Evolutionary conservation across 1,140 invertebrate species (phyloP), one percentile per base, ranked within the genome.

Genomic region (Leptopilina boulardi): DNA sequence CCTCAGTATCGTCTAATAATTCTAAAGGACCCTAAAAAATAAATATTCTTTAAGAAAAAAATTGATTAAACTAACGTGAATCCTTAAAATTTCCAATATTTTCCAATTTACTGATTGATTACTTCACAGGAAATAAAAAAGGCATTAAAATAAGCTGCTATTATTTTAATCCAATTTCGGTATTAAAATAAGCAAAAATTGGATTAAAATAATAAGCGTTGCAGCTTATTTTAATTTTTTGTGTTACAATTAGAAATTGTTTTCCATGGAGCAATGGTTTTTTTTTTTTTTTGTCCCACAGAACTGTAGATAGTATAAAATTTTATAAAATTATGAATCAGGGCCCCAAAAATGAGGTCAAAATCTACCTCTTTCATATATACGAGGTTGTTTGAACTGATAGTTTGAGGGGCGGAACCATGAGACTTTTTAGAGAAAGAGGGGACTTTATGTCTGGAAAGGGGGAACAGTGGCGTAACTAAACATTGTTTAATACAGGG

Each of bases 291-390:
- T 54, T 19, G 21, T 54, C n/a, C n/a, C n/a, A n/a, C n/a, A n/a
- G n/a, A n/a, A n/a, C n/a, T n/a, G n/a, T n/a, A n/a, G n/a, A n/a
- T n/a, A n/a, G n/a, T n/a, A 9, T 54, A 23, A 11, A 56, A 56
- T 56, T 23, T 18, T 6, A 23, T 21, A 19, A 30, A 6, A 30
- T 66, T 66, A 11, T 66, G 15, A 23, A 66, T 30, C 59, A 26
- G 23, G 59, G 59, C 26, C 59, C 59, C 21, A 26, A 66, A 34
- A 66, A 66, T 66, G 21, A 66, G 59, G 59, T 66, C 23, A 23
- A 66, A 66, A 66, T 13, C 59, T 30, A 66, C 59, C 59, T 66
- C 59, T 66, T 66, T 66, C 59, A n/a, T n/a, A n/a, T n/a, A n/a
- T 66, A 23, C 59, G 59, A 66, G 59, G 59, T 34, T 66, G 59